These are phyloP conservation scores for Gari tellinella DNA, from an alignment of 2,888 invertebrate genomes.

Conservation along the genomic window DNA sequence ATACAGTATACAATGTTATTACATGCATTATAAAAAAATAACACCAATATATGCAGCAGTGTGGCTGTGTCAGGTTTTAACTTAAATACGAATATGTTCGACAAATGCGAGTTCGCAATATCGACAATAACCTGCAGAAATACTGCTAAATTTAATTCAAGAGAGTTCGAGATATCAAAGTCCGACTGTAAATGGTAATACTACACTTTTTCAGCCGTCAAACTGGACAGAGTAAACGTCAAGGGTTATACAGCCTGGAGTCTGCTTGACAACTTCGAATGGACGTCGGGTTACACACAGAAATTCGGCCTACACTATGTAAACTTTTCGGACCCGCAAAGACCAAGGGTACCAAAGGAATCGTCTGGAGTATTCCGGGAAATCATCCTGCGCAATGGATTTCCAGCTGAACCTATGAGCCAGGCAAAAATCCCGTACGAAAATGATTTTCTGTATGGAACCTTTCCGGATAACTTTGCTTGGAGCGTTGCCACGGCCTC, in stretches of 20 bases:
- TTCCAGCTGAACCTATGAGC: constrained; percentile 38
- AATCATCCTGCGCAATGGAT: constrained; percentile 72
- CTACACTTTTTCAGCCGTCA: constrained; percentile 58
- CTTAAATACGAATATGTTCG: no score
- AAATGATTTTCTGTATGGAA: constrained; percentile 53
- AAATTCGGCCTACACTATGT: constrained; percentile 90
- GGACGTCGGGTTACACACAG: constrained; percentile 90
- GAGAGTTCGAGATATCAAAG: no score
- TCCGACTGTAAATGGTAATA: no score
- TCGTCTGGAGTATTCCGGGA: constrained; percentile 84
- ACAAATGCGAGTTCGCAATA: no score
- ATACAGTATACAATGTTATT: no score
- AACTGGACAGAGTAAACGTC: constrained; percentile 79
- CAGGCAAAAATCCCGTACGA: constrained; percentile 22
- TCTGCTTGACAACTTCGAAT: constrained; percentile 93
- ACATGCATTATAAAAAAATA: no score
- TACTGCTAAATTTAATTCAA: no score
- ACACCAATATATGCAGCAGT: no score
- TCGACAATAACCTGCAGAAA: no score
- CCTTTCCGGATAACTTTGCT: constrained; percentile 66
- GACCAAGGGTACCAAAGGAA: constrained; percentile 88
- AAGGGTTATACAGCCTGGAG: constrained; percentile 91
- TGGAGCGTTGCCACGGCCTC: constrained; percentile 85
- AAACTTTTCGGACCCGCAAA: constrained; percentile 89
- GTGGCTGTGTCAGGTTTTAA: no score